Conservation (phyloP, 2,888 invertebrate species). For the Brachyptera risi region DNA sequence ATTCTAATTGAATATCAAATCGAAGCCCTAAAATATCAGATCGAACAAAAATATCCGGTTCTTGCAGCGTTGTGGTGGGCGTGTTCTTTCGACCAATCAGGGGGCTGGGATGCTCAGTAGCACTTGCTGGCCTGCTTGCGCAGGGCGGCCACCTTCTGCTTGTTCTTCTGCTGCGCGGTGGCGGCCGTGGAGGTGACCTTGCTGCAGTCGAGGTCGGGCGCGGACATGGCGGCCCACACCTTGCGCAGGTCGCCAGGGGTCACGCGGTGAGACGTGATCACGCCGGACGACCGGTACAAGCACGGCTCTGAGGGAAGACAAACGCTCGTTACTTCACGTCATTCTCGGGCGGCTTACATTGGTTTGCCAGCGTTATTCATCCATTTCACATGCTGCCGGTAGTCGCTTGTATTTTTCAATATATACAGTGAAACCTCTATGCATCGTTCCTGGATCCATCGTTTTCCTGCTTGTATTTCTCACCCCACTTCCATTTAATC, state of each 20-base stretch:
- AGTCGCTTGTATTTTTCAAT: too few relatives aligned
- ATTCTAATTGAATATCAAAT: too few relatives aligned
- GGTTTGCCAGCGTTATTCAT: conserved; percentile 39
- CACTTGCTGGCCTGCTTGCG: background rate
- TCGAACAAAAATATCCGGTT: too few relatives aligned
- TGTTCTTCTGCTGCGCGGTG: conserved; percentile 19
- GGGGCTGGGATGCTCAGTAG: too few relatives aligned
- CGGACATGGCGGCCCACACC: conserved; percentile 37
- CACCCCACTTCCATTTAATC: too few relatives aligned
- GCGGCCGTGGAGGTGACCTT: conserved; percentile 4
- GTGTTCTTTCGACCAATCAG: too few relatives aligned
- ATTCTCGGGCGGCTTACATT: background rate
- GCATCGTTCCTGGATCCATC: too few relatives aligned
- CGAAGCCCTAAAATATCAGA: too few relatives aligned
- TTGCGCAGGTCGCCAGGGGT: conserved; percentile 48
- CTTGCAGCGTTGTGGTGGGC: too few relatives aligned
- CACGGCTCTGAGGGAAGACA: conserved; percentile 52
- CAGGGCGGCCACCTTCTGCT: background rate
- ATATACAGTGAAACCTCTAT: too few relatives aligned
- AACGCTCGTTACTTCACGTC: background rate
- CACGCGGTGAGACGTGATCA: conserved; percentile 55
- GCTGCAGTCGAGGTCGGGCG: background rate
- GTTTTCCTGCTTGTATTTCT: too few relatives aligned
- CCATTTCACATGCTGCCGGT: conserved; percentile 42
- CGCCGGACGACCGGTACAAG: conserved; percentile 31